Evolutionary conservation across 2,113 vertebrate genomes (phyloP).

Genomic region (Osmerus mordax): DNA sequence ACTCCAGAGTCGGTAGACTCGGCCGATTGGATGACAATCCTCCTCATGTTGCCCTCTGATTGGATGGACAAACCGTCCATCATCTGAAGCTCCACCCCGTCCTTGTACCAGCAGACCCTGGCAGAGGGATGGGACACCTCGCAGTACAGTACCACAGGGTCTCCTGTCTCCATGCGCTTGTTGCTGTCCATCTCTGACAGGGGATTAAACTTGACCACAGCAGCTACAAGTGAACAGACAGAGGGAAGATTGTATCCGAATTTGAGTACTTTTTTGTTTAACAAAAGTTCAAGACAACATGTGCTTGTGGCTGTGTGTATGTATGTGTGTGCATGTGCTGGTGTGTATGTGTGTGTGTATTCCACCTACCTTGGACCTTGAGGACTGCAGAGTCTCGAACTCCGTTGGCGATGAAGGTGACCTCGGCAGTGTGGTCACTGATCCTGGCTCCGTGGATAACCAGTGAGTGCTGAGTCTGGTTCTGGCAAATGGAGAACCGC

Average conservation of each 20-base stretch:
- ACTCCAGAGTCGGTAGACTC: slow-evolving; percentile 64
- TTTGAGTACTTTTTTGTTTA: no score
- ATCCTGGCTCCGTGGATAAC: slow-evolving; percentile 56
- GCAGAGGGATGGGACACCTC: slow-evolving; percentile 65
- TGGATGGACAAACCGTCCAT: slow-evolving; percentile 64
- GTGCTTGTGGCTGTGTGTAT: not conserved
- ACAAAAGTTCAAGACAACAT: no score
- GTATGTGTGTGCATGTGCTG: no score
- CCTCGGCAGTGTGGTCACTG: slow-evolving; percentile 68
- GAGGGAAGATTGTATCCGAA: no score
- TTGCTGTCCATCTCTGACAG: slow-evolving; percentile 58
- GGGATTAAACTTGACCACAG: slow-evolving; percentile 61
- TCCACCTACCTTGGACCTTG: slow-evolving; percentile 76
- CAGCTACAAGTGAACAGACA: slow-evolving; percentile 47
- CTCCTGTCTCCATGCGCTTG: slow-evolving; percentile 57
- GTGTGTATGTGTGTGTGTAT: slow-evolving; percentile 11
- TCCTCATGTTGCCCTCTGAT: slow-evolving; percentile 72
- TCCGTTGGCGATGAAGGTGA: slow-evolving; percentile 78
- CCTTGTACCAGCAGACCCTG: slow-evolving; percentile 70
- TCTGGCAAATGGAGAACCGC: slow-evolving; percentile 57
- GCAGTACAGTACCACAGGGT: slow-evolving; percentile 72
- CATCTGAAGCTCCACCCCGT: slow-evolving; percentile 57
- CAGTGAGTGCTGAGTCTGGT: slow-evolving; percentile 70
- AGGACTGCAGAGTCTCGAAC: slow-evolving; percentile 78
- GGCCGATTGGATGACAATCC: slow-evolving; percentile 70